Evolutionary conservation across 2,113 vertebrate species (phyloP).

Genomic region (Otis tarda): DNA sequence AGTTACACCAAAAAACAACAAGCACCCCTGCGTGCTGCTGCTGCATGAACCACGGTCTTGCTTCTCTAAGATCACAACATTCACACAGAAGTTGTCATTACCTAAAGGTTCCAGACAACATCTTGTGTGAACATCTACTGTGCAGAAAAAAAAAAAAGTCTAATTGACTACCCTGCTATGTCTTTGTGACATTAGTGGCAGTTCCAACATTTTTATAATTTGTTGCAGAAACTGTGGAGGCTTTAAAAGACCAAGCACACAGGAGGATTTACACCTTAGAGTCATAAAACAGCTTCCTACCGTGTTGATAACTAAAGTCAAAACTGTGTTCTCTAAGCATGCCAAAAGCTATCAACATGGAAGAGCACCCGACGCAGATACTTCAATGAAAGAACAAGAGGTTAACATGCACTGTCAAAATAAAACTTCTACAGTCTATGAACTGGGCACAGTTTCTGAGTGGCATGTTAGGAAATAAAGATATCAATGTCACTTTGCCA

Average conservation of each 20-base stretch:
- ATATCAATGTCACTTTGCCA: background rate
- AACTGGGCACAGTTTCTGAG: constrained; percentile 27
- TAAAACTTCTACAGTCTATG: constrained; percentile 24
- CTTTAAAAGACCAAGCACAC: constrained; percentile 29
- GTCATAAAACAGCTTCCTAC: constrained; percentile 9
- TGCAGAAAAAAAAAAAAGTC: background rate
- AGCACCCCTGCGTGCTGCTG: background rate
- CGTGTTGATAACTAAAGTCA: background rate
- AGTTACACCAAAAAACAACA: constrained; percentile 49
- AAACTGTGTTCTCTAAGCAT: background rate
- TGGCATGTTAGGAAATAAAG: constrained; percentile 51
- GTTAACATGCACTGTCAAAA: background rate
- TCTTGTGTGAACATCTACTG: background rate
- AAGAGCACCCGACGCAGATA: background rate
- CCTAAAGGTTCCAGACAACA: background rate
- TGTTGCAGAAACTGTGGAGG: background rate
- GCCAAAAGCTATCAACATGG: background rate
- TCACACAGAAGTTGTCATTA: background rate
- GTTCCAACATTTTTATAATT: background rate
- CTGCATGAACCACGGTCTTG: background rate
- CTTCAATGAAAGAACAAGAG: constrained; percentile 1
- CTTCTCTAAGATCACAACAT: background rate
- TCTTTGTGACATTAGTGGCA: background rate
- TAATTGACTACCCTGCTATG: background rate
- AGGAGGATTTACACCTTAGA: constrained; percentile 28